Percentiles rank a stretch among this genome's conserved stretches.
phyloP scores from a whole-genome alignment of 2,113 vertebrate genomes.

The Geococcyx californianus region DNA sequence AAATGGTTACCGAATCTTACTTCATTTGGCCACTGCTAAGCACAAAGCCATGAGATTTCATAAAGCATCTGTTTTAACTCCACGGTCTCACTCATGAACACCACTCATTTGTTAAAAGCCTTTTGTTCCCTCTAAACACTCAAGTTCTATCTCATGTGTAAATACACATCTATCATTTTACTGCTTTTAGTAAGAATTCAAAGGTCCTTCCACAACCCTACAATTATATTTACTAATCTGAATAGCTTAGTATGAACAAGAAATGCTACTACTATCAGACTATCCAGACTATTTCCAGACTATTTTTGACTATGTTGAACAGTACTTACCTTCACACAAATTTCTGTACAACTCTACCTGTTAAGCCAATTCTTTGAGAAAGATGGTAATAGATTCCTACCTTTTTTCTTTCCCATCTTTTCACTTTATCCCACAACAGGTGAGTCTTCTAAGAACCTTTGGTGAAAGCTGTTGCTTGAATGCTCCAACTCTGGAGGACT shows the following conservation, averaged over 20 bases:
- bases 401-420: background rate
- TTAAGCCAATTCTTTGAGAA: background rate
- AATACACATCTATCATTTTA: background rate
- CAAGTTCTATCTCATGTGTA: background rate
- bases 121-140: background rate
- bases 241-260: background rate
- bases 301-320: background rate
- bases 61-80: background rate
- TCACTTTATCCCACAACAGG: background rate
- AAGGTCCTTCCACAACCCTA: background rate
- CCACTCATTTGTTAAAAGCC: background rate
- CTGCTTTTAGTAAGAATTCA: background rate
- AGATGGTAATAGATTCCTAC: background rate
- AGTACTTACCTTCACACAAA: background rate
- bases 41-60: background rate
- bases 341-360: background rate
- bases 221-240: background rate
- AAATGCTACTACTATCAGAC: background rate
- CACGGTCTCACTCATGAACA: background rate
- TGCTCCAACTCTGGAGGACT: no score
- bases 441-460: background rate
- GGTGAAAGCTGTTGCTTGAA: background rate
- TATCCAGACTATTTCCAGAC: background rate
- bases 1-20: background rate
- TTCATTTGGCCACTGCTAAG: background rate